These are phyloP conservation scores for Callipepla californica DNA, from an alignment of 2,113 vertebrate genomes.

Conservation along the genomic window DNA sequence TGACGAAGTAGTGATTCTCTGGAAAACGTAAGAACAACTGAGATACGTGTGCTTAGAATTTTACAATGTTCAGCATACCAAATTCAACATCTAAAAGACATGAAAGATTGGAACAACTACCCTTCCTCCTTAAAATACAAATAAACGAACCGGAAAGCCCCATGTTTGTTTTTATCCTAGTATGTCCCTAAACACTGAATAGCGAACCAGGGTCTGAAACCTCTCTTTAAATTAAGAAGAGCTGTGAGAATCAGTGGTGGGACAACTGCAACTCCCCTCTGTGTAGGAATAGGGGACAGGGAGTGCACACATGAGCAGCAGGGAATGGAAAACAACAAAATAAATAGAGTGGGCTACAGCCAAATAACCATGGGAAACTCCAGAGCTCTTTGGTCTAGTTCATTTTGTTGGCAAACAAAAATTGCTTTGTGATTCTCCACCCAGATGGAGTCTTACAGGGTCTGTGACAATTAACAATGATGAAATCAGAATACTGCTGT, in stretches of 20 bases:
- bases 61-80: neutral
- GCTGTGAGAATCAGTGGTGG: neutral
- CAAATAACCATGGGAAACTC: neutral
- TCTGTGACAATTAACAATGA: neutral
- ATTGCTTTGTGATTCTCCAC: neutral
- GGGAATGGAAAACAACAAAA: neutral
- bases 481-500: neutral
- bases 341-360: neutral
- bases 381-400: neutral
- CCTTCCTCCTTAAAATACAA: neutral
- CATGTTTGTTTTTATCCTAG: neutral
- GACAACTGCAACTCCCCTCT: neutral
- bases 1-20: neutral
- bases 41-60: neutral
- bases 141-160: neutral
- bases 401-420: neutral
- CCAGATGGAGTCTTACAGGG: neutral
- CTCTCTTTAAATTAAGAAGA: neutral
- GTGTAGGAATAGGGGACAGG: neutral
- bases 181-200: neutral
- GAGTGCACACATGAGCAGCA: neutral
- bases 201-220: neutral
- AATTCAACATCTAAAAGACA: neutral
- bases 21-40: neutral
- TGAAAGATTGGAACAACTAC: neutral